Evolutionary conservation across 2,888 invertebrate genomes (phyloP).

Genomic region (Mamestra brassicae): DNA sequence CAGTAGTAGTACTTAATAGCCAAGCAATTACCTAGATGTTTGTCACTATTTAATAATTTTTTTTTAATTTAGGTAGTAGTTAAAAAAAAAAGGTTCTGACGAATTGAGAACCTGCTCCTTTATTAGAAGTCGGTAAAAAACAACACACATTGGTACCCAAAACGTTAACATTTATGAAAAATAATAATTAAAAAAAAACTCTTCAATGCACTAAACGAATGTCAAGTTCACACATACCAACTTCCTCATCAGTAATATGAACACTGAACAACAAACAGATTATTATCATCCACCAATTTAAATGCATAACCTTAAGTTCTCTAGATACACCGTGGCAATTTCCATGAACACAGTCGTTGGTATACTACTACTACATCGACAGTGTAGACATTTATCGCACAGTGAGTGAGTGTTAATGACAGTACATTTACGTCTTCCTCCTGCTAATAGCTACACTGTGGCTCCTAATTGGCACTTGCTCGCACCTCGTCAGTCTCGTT

Average conservation of each 20-base stretch:
- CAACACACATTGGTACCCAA: too few relatives aligned
- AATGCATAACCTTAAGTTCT: conserved; percentile 25
- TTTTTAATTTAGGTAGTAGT: too few relatives aligned
- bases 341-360: conserved; percentile 27
- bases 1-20: too few relatives aligned
- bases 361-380: neutral
- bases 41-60: neutral
- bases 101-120: too few relatives aligned
- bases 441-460: conserved; percentile 65
- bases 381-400: conserved; percentile 51
- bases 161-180: too few relatives aligned
- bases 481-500: conserved; percentile 51
- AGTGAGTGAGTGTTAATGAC: conserved; percentile 60
- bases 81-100: too few relatives aligned
- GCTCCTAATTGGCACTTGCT: conserved; percentile 65
- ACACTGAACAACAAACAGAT: conserved; percentile 3
- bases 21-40: neutral
- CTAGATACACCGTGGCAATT: conserved; percentile 32
- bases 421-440: conserved; percentile 60
- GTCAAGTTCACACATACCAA: conserved; percentile 34
- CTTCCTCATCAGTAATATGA: conserved; percentile 3
- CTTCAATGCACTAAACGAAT: conserved; percentile 8
- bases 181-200: neutral
- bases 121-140: too few relatives aligned
- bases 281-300: conserved; percentile 26